Conservation (phyloP, 2,888 invertebrate genomes). For the Drosophila stalkeri region DNA sequence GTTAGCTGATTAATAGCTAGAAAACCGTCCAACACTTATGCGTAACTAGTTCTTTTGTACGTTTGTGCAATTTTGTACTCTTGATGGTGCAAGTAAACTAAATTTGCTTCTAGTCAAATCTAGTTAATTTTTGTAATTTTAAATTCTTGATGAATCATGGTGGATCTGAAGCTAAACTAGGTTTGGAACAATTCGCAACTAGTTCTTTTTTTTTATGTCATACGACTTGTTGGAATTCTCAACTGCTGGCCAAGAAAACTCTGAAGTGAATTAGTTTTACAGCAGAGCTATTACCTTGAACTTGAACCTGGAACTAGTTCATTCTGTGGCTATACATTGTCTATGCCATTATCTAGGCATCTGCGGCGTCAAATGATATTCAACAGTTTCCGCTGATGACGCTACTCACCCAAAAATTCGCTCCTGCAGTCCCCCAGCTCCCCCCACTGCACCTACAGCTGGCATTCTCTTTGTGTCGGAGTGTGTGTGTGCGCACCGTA, state of each 20-base stretch:
- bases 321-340: not conserved
- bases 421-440: not conserved
- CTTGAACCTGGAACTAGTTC: slow-evolving; percentile 1
- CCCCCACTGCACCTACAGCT: not conserved
- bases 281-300: too few species aligned
- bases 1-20: not conserved
- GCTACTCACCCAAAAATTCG: not conserved
- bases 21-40: not conserved
- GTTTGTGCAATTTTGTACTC: not conserved
- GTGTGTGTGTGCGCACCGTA: not conserved
- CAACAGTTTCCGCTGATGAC: slow-evolving; percentile 33
- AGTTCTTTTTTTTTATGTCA: too few species aligned
- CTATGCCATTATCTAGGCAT: slow-evolving; percentile 1
- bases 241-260: too few species aligned
- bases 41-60: not conserved
- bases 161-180: not conserved
- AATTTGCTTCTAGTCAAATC: not conserved
- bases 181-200: not conserved
- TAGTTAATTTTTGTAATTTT: not conserved
- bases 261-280: too few species aligned
- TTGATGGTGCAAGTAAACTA: not conserved
- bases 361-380: slow-evolving; percentile 7
- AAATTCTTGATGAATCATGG: not conserved
- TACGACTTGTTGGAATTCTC: too few species aligned
- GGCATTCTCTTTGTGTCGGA: slow-evolving; percentile 4